Evolutionary conservation across 2,113 vertebrate species (phyloP).

Genomic region (Clarias magur): DNA sequence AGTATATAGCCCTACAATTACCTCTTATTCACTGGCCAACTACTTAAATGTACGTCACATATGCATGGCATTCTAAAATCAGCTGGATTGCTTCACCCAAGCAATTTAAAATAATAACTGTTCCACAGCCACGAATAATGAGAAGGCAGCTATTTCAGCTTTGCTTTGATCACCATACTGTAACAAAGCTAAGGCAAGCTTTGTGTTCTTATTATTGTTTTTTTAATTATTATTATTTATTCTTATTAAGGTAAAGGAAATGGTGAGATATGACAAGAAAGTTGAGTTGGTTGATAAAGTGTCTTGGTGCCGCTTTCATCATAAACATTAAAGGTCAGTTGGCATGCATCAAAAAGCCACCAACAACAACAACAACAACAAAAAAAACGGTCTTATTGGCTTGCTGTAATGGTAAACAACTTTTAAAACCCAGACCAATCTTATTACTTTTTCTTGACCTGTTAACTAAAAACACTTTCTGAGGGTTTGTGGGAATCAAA

Average conservation of each 20-base stretch:
- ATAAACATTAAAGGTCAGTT: neutral
- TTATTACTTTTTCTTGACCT: neutral
- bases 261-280: slow-evolving; percentile 2
- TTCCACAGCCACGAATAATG: slow-evolving; percentile 35
- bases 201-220: slow-evolving; percentile 24
- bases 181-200: slow-evolving; percentile 30
- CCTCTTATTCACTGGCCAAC: slow-evolving; percentile 68
- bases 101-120: slow-evolving; percentile 70
- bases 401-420: slow-evolving; percentile 6
- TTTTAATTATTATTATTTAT: neutral
- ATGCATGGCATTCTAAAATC: slow-evolving; percentile 68
- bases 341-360: neutral
- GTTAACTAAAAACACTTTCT: neutral
- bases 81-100: slow-evolving; percentile 64
- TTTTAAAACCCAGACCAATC: neutral
- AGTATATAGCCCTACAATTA: slow-evolving; percentile 74
- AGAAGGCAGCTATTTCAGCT: slow-evolving; percentile 41
- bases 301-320: neutral
- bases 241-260: slow-evolving; percentile 30
- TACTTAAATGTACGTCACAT: slow-evolving; percentile 72
- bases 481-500: neutral
- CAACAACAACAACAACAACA: neutral
- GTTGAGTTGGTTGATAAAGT: slow-evolving; percentile 11
- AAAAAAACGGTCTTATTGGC: neutral
- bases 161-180: slow-evolving; percentile 23